Evolutionary conservation across 2,888 invertebrate species (phyloP).

Genomic region (Lordiphosa fenestrarum): DNA sequence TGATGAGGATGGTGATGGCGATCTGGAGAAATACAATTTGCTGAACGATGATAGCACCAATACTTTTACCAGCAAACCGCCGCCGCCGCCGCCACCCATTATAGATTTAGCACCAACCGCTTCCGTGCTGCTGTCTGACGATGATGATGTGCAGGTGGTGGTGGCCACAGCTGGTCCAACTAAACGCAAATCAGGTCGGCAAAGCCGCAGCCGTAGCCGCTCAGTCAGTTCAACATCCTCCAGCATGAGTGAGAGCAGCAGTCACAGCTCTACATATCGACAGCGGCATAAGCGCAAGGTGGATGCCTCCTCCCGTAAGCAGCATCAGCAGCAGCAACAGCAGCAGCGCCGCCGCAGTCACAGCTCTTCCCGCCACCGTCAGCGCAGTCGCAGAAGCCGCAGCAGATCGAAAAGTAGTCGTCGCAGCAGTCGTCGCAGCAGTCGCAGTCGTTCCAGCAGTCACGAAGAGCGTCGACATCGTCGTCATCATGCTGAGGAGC

Average conservation of each 20-base stretch:
- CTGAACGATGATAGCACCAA: constrained; percentile 62
- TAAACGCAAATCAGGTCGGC: constrained; percentile 33
- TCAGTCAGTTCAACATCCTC: neutral
- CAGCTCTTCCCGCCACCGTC: constrained; percentile 22
- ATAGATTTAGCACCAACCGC: constrained; percentile 3
- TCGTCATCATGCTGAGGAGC: constrained; percentile 25
- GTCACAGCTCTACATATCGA: constrained; percentile 39
- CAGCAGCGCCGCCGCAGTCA: constrained; percentile 33
- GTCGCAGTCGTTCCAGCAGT: constrained; percentile 19
- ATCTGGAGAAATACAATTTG: constrained; percentile 59
- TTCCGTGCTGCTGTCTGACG: constrained; percentile 64
- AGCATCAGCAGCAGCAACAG: constrained; percentile 36
- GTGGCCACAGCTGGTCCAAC: constrained; percentile 26
- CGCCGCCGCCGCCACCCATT: neutral
- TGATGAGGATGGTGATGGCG: constrained; percentile 43
- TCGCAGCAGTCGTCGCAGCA: constrained; percentile 7
- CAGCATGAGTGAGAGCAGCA: constrained; percentile 53
- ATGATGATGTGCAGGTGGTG: constrained; percentile 71
- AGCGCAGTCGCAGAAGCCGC: constrained; percentile 21
- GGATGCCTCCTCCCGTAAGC: constrained; percentile 7
- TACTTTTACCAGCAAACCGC: constrained; percentile 48
- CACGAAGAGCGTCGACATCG: constrained; percentile 26
- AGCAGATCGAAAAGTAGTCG: constrained; percentile 28
- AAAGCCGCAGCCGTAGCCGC: constrained; percentile 22
- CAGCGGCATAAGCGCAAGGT: constrained; percentile 36